Percentiles rank a stretch among this genome's conserved stretches.
These are phyloP conservation scores for Leptosomus discolor DNA, from an alignment of 2,113 vertebrate species.

Conservation along the genomic window DNA sequence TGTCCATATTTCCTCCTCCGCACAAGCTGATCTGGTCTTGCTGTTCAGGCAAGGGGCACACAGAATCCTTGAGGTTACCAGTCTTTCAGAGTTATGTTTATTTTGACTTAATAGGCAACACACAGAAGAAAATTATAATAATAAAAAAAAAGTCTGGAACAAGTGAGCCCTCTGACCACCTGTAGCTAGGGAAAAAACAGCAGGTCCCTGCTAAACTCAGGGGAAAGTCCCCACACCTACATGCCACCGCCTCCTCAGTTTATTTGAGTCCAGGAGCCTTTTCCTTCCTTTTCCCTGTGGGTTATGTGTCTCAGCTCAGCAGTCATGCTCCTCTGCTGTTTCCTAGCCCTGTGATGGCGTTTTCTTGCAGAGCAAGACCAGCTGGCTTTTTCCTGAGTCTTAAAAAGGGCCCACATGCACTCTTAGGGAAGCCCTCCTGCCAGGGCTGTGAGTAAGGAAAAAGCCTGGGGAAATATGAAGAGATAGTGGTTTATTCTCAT, in stretches of 20 bases:
- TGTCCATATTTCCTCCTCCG: not conserved
- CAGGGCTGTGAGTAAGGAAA: not conserved
- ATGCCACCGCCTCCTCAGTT: not conserved
- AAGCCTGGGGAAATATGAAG: not conserved
- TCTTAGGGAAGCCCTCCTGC: not conserved
- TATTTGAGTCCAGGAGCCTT: not conserved
- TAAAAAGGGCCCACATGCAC: not conserved
- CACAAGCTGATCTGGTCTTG: not conserved
- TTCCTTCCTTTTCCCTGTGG: not conserved
- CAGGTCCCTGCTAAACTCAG: not conserved
- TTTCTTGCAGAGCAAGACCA: not conserved
- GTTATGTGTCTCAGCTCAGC: not conserved
- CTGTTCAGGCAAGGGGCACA: not conserved
- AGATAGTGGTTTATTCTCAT: not conserved
- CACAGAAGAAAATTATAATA: not conserved
- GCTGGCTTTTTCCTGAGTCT: not conserved
- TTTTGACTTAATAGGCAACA: not conserved
- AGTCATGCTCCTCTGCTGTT: not conserved
- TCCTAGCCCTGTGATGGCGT: not conserved
- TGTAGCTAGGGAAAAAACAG: conserved; percentile 14
- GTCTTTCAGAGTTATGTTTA: not conserved
- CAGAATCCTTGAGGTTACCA: not conserved
- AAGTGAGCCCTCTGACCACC: conserved; percentile 26
- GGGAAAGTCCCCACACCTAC: conserved; percentile 50
- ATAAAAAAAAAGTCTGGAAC: conserved; percentile 6